Evolutionary conservation across 2,797 vertebrate genomes (phyloP), one percentile per base, ranked within the genome.

Genomic region (Trematomus bernacchii): DNA sequence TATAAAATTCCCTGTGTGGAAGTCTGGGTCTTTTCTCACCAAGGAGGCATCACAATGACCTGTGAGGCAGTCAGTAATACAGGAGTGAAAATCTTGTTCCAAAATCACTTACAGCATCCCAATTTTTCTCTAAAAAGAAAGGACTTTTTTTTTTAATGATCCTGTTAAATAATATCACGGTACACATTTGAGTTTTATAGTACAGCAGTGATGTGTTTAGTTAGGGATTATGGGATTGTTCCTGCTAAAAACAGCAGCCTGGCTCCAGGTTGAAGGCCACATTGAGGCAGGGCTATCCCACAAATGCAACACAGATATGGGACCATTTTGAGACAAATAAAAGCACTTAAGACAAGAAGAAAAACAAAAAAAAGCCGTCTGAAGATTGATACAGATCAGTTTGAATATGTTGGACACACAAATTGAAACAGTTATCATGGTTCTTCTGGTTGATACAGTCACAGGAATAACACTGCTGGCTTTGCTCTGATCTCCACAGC

Each of bases 211-310:
- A 19, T 33, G 52, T 13, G 66, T 58, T 52, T 10, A 10, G 51
- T 50, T 47, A 8, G 37, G 67, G 68, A 76, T 58, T 37, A 51
- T 66, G 52, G 54, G 57, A 72, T 14, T 37, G 61, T 60, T 83
- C 48, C 68, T 71, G 59, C 66, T 74, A n/a, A 71, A 60, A 77
- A 74, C 67, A 5, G 27, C 71, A 42, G 77, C 71, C 67, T 55
- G 74, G 76, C 37, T 88, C 73, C 66, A 62, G 82, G 62, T 7
- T 75, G 65, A 86, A 90, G 86, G 85, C 81, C 89, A 87, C 73
- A 3, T 73, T 64, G 69, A 83, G 80, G 80, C 70, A 53, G 70
- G 53, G 46, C 23, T n/a, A 66, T 77, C 71, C 66, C 64, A 53
- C 53, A 61, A 71, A 71, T 47, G 18, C 33, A 73, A 57, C 48